Percentiles rank a stretch among this genome's conserved stretches.
These are phyloP conservation scores for Podilymbus podiceps DNA, from an alignment of 2,113 vertebrate species.

Conservation along the genomic window DNA sequence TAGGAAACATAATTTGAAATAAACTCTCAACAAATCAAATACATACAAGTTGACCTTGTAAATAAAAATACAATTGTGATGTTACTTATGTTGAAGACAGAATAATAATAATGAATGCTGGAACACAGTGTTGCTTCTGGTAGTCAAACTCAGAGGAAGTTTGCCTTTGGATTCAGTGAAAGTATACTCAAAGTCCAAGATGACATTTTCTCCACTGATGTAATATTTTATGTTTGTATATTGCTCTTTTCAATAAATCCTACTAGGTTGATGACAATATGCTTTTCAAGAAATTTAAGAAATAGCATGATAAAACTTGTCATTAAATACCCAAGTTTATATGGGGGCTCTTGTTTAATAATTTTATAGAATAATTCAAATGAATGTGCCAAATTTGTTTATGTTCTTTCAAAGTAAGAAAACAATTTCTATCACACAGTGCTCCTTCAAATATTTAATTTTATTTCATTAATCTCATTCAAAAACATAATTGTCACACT, in stretches of 20 bases:
- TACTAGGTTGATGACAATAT: not conserved
- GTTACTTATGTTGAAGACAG: not conserved
- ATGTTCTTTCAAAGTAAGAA: not conserved
- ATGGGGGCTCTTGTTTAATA: not conserved
- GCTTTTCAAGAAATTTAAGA: not conserved
- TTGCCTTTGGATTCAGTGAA: not conserved
- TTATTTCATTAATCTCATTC: not conserved
- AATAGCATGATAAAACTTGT: not conserved
- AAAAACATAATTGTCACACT: not conserved
- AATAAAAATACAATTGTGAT: not conserved
- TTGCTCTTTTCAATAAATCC: not conserved
- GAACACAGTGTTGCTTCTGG: not conserved
- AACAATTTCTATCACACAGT: not conserved
- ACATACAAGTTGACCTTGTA: not conserved
- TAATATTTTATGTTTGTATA: not conserved
- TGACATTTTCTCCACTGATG: not conserved
- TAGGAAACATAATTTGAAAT: not conserved
- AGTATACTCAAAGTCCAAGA: not conserved
- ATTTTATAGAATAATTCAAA: not conserved
- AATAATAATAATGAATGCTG: not conserved
- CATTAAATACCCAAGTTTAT: not conserved
- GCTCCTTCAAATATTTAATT: not conserved
- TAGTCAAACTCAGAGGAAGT: not conserved
- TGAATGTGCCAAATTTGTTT: not conserved
- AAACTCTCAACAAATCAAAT: not conserved